Conservation (phyloP, 2,797 vertebrate species). For the Sarcoramphus papa region DNA sequence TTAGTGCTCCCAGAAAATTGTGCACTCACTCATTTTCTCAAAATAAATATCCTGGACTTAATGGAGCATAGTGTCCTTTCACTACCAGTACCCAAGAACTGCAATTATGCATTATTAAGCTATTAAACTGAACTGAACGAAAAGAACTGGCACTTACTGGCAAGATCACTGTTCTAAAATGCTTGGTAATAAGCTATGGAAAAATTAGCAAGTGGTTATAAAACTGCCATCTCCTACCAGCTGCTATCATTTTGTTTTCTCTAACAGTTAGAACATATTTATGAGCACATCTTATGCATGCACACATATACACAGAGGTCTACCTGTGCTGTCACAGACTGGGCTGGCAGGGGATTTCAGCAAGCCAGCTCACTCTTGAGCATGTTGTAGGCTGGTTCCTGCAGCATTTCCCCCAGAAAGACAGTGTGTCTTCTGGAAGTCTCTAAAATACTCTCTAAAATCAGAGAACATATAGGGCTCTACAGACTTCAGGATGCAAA, state of each 20-base stretch:
- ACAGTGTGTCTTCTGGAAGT: neutral
- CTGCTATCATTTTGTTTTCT: neutral
- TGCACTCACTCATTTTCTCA: constrained; percentile 23
- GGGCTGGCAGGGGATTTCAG: neutral
- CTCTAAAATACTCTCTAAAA: neutral
- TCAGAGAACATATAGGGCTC: neutral
- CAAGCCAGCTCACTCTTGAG: neutral
- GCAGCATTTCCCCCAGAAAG: neutral
- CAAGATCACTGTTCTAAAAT: constrained; percentile 11
- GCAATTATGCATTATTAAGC: constrained; percentile 40
- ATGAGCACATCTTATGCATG: neutral
- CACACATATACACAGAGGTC: neutral
- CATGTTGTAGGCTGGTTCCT: neutral
- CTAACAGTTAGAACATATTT: neutral
- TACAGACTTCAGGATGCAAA: neutral
- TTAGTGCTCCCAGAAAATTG: constrained; percentile 14
- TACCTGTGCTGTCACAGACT: neutral
- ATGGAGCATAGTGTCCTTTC: constrained; percentile 41
- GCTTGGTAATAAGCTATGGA: neutral
- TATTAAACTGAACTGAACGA: constrained; percentile 22
- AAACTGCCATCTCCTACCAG: neutral
- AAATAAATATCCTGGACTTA: constrained; percentile 47
- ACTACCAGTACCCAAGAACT: constrained; percentile 2
- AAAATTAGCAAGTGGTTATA: neutral
- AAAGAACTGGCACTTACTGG: constrained; percentile 27